Conservation (phyloP, 35 echinoderm and acorn worm genomes). For the Chiridota heheva region DNA sequence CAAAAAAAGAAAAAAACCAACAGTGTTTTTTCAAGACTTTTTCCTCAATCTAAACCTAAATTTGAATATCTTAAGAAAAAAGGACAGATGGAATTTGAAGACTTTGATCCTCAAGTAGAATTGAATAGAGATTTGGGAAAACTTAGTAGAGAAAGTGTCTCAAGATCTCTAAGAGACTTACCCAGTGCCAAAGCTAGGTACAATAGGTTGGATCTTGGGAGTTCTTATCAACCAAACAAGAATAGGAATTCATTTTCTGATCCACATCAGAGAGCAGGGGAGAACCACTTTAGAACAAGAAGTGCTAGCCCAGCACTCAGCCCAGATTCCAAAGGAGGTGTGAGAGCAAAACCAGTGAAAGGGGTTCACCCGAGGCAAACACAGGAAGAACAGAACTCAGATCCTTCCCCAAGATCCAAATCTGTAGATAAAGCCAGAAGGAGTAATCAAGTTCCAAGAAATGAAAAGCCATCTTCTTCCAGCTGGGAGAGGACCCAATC, state of each 20-base stretch:
- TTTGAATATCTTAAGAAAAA: constrained; percentile 81
- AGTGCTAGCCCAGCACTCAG: no score
- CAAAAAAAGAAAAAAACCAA: neutral
- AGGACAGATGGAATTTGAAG: constrained; percentile 22
- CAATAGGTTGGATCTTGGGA: constrained; percentile 1
- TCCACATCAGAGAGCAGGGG: no score
- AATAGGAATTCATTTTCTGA: constrained; percentile 1
- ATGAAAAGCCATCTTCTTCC: no score
- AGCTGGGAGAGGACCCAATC: no score
- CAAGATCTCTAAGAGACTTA: neutral
- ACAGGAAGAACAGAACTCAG: no score
- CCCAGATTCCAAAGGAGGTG: no score
- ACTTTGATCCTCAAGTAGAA: constrained; percentile 25
- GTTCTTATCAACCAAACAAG: constrained; percentile 20
- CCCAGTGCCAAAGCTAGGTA: constrained; percentile 18
- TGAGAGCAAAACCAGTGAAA: no score
- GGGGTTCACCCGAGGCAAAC: no score
- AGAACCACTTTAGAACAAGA: no score
- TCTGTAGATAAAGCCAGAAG: no score
- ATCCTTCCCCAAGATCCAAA: no score
- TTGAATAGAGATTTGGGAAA: constrained; percentile 27
- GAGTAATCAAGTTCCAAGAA: no score
- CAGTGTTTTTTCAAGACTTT: constrained; percentile 90
- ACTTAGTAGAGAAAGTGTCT: constrained; percentile 52
- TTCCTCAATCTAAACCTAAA: constrained; percentile 66